phyloP scores from a whole-genome alignment of 2,113 vertebrate species.

The Rynchops niger region DNA sequence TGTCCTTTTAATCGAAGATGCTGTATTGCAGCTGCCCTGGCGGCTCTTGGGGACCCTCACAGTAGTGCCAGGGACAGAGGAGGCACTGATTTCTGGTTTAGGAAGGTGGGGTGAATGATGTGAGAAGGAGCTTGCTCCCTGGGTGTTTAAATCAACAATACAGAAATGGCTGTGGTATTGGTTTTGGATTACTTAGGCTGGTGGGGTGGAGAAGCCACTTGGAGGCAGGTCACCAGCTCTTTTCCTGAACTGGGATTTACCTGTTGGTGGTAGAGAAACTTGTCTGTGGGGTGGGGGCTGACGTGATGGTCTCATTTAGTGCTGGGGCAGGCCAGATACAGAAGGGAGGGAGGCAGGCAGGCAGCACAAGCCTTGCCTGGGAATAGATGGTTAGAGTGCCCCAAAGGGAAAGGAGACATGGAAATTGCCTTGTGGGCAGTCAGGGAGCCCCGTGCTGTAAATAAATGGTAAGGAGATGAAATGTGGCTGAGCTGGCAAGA shows the following conservation, averaged over 20 bases:
- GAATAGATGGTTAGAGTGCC: neutral
- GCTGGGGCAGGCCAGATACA: accelerated
- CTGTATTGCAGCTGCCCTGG: neutral
- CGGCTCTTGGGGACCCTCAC: neutral
- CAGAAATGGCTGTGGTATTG: neutral
- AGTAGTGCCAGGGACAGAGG: neutral
- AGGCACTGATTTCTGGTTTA: neutral
- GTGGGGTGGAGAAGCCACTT: neutral
- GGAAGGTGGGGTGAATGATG: neutral
- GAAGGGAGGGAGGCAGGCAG: neutral
- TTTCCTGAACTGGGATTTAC: neutral
- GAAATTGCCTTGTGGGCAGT: neutral
- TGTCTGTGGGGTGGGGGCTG: neutral
- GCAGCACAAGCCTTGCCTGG: neutral
- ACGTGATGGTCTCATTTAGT: accelerated
- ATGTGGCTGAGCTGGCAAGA: neutral
- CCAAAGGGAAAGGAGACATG: neutral
- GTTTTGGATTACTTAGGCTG: neutral
- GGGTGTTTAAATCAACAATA: neutral
- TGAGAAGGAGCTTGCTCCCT: accelerated
- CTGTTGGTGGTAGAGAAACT: neutral
- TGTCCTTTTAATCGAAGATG: neutral
- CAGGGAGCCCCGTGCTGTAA: accelerated
- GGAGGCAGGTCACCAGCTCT: neutral
- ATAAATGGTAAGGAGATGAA: neutral